Conservation (phyloP, 2,797 vertebrate species). For the Microcaecilia unicolor region DNA sequence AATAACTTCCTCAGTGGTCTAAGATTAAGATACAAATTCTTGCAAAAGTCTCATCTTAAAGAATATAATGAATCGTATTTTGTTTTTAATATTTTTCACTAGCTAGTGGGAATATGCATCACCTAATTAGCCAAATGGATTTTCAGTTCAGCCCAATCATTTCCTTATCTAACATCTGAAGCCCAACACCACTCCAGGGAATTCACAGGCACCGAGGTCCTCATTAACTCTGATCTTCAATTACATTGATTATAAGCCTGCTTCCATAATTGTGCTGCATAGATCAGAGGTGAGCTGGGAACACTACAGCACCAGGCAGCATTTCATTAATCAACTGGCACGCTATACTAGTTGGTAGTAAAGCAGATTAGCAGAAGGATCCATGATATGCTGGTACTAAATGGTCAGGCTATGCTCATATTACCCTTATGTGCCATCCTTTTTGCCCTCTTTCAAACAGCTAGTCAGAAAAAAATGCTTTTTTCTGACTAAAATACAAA, state of each 20-base stretch:
- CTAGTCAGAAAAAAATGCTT: too few species aligned
- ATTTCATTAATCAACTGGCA: slow-evolving; percentile 26
- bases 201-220: slow-evolving; percentile 43
- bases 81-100: slow-evolving; percentile 32
- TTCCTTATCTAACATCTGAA: slow-evolving; percentile 60
- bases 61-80: slow-evolving; percentile 45
- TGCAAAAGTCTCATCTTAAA: slow-evolving; percentile 35
- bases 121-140: slow-evolving; percentile 69
- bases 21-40: slow-evolving; percentile 20
- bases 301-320: slow-evolving; percentile 21
- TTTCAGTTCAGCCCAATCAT: slow-evolving; percentile 65
- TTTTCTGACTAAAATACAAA: too few species aligned
- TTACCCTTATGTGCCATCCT: too few species aligned
- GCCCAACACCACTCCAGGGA: slow-evolving; percentile 40
- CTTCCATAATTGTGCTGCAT: slow-evolving; percentile 38
- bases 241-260: slow-evolving; percentile 61
- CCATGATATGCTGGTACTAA: too few species aligned
- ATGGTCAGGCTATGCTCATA: too few species aligned
- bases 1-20: slow-evolving; percentile 5
- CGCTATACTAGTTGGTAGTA: slow-evolving; percentile 16
- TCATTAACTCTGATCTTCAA: slow-evolving; percentile 68
- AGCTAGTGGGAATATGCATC: slow-evolving; percentile 53
- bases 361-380: slow-evolving; percentile 2
- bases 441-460: too few species aligned
- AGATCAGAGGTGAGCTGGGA: slow-evolving; percentile 37